Base-by-base conservation (phyloP, 1,140 invertebrate genomes). In the Oryctes rhinoceros region DNA sequence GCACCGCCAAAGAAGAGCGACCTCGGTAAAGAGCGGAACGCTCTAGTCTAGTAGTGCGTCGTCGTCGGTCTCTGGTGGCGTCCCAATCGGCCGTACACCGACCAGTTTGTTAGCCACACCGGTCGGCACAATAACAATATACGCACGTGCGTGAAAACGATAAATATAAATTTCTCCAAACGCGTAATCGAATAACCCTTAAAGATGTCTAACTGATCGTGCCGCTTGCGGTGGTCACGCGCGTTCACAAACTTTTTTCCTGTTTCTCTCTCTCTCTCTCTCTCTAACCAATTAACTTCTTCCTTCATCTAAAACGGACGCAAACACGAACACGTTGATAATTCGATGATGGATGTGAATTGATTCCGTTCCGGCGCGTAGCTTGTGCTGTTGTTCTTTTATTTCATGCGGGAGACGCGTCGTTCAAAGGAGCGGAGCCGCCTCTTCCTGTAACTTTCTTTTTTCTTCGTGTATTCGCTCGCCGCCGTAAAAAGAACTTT, bases 51-150 rank as follows among this genome's bases (percentile, higher is more conserved):
- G 39, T 71, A 71, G 24, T 71, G 37, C 65, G 18, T 7, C 65
- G 65, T 71, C 65, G 65, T 71, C 65, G 65, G 65, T 71, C 20
- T 71, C 65, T 71, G 35, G 65, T 71, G 65, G 24, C 65, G 65
- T 71, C 65, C 10, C 35, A 71, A 71, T 71, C 20, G 65, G 65
- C 10, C 65, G 24, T 24, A 44, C 39, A 44, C 39, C 39, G 39
- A 44, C 39, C 39, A 44, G 39, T 44, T 44, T 44, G 24, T 24
- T 18, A n/a, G 3, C 18, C 65, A 24, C 9, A 37, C 24, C 65
- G 65, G 20, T 24, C 24, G 39, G 9, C 11, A 37, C 65, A 37
- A 24, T 71, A 6, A 30, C 18, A 37, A 59, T 18, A 1, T 71
- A 71, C 65, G 65, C 65, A 71, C 20, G 65, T 71, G 65, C 65